A percentile compares a stretch with the other conserved stretches of the same genome.
Evolutionary conservation across 2,113 vertebrate genomes (phyloP).

Genomic region (Nicator chloris): DNA sequence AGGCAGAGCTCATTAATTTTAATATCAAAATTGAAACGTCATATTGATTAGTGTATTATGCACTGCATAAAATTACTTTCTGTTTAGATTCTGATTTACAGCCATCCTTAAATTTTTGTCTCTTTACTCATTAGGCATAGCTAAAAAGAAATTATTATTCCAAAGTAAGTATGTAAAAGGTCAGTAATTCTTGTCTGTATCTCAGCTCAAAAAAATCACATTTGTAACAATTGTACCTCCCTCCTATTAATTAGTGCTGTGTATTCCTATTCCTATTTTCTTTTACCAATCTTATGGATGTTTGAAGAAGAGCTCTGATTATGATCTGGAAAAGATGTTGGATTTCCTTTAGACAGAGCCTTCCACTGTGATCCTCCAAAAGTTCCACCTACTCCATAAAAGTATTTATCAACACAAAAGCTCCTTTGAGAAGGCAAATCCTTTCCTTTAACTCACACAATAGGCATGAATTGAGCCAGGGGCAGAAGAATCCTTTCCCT

Average conservation of each 20-base stretch:
- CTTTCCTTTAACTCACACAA: not conserved
- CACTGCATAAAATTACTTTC: not conserved
- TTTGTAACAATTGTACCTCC: not conserved
- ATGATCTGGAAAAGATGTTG: not conserved
- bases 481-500: not conserved
- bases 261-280: not conserved
- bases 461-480: not conserved
- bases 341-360: not conserved
- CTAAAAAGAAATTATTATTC: not conserved
- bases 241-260: not conserved
- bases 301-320: not conserved
- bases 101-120: not conserved
- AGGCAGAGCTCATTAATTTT: not conserved
- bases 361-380: not conserved
- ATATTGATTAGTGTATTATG: not conserved
- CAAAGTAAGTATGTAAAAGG: not conserved
- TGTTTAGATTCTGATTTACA: not conserved
- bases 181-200: not conserved
- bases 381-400: not conserved
- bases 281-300: not conserved
- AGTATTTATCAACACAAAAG: not conserved
- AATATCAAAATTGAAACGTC: not conserved
- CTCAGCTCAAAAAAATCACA: not conserved
- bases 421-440: not conserved
- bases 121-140: not conserved